Evolutionary conservation across 2,113 vertebrate species (phyloP).

Genomic region (Mus pahari): DNA sequence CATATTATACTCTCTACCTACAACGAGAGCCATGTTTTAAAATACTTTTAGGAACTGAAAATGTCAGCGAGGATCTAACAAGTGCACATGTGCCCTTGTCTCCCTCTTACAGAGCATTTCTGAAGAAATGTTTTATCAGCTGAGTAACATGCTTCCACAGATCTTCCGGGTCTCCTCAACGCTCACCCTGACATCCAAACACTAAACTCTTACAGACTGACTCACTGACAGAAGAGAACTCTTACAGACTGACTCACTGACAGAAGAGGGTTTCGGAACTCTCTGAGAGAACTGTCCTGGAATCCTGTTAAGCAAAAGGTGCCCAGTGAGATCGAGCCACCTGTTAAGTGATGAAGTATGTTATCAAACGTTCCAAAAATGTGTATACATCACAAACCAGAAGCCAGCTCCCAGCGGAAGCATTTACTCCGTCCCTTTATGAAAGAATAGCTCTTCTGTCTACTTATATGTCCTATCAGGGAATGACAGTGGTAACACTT

Average conservation of each 20-base stretch:
- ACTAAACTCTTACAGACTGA: slow-evolving; percentile 75
- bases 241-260: neutral
- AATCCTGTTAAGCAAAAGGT: slow-evolving; percentile 49
- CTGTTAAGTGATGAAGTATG: neutral
- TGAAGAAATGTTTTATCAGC: slow-evolving; percentile 98
- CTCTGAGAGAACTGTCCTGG: slow-evolving; percentile 10
- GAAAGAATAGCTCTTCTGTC: neutral
- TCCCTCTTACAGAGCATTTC: slow-evolving; percentile 93
- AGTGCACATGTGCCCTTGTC: slow-evolving; percentile 7
- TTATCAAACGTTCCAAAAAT: slow-evolving; percentile 39
- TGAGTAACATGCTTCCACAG: slow-evolving; percentile 99
- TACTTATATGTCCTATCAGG: neutral
- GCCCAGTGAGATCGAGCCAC: slow-evolving; percentile 3
- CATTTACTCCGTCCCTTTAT: slow-evolving; percentile 7
- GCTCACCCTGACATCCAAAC: slow-evolving; percentile 92
- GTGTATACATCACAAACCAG: neutral
- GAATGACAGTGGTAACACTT: slow-evolving; percentile 37
- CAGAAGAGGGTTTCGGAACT: neutral
- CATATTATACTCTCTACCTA: neutral
- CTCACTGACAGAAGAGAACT: neutral
- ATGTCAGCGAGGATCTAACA: slow-evolving; percentile 27
- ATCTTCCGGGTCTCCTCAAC: slow-evolving; percentile 98
- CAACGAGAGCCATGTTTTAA: neutral
- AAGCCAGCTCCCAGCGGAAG: neutral
- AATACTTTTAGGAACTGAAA: neutral